Percentiles rank a stretch among this genome's conserved stretches.
Evolutionary conservation across 92 coral and sea anemone species (phyloP).

Genomic region (Muricea muricata): DNA sequence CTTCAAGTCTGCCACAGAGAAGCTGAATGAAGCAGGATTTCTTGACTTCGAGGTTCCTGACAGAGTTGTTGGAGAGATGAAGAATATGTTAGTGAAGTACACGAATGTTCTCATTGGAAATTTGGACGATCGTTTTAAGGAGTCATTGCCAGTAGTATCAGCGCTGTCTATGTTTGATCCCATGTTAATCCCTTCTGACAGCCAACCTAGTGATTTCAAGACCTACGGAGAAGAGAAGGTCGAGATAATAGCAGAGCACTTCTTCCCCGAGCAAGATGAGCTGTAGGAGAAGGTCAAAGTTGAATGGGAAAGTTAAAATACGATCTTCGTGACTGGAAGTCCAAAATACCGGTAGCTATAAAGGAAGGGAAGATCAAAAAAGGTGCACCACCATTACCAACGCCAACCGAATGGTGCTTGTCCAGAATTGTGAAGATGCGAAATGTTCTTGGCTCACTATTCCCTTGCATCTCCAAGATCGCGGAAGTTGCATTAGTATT

Average conservation of each 20-base stretch:
- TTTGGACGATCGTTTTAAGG: constrained; percentile 58
- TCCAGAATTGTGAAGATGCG: constrained; percentile 52
- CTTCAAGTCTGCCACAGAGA: constrained; percentile 44
- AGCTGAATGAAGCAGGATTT: constrained; percentile 24
- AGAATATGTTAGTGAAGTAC: constrained; percentile 51
- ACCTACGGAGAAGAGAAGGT: constrained; percentile 41
- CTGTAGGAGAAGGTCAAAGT: constrained; percentile 53
- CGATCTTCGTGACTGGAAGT: constrained; percentile 62
- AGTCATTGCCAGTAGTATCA: constrained; percentile 50
- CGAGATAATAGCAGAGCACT: constrained; percentile 53
- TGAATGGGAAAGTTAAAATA: constrained; percentile 61
- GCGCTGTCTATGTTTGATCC: constrained; percentile 57
- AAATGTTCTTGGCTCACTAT: constrained; percentile 47
- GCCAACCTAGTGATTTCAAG: constrained; percentile 30
- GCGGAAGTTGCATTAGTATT: constrained; percentile 55
- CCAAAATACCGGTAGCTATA: constrained; percentile 44
- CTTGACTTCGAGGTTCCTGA: constrained; percentile 54
- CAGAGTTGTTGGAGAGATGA: constrained; percentile 49
- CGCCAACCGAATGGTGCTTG: constrained; percentile 64
- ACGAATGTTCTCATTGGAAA: constrained; percentile 43
- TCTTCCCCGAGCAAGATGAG: constrained; percentile 51
- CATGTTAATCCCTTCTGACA: constrained; percentile 49
- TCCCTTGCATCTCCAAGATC: constrained; percentile 50
- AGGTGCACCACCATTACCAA: constrained; percentile 57
- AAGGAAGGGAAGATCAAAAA: constrained; percentile 46